These are phyloP conservation scores for Perodicticus potto DNA, from an alignment of 2,797 vertebrate genomes.

Conservation along the genomic window DNA sequence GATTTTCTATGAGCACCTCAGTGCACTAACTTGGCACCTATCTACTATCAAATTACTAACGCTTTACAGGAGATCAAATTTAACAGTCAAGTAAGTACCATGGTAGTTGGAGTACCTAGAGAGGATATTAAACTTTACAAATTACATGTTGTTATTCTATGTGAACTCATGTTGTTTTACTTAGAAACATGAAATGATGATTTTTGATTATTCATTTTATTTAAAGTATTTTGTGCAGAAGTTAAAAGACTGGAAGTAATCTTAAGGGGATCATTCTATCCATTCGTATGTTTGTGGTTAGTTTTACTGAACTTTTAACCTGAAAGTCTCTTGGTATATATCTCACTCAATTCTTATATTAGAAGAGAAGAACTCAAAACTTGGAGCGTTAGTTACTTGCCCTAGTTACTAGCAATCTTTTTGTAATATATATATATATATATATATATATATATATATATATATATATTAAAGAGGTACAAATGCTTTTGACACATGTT, in stretches of 20 bases:
- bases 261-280: not conserved
- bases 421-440: too few relatives aligned
- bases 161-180: slow-evolving; percentile 63
- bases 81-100: not conserved
- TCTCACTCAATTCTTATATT: not conserved
- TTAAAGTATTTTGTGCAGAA: not conserved
- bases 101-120: not conserved
- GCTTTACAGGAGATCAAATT: slow-evolving; percentile 63
- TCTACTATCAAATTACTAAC: slow-evolving; percentile 14
- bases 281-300: not conserved
- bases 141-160: slow-evolving; percentile 57
- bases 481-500: not conserved
- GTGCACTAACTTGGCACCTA: not conserved
- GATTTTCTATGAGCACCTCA: not conserved
- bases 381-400: not conserved
- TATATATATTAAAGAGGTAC: not conserved
- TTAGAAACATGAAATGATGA: slow-evolving; percentile 32
- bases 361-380: not conserved
- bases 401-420: not conserved
- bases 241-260: not conserved
- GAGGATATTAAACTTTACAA: not conserved
- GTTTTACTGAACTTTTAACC: slow-evolving; percentile 6
- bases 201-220: not conserved
- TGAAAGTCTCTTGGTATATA: not conserved
- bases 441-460: too few relatives aligned